Conservation (phyloP, 2,888 invertebrate species). For the Synanthedon andrenaeformis region DNA sequence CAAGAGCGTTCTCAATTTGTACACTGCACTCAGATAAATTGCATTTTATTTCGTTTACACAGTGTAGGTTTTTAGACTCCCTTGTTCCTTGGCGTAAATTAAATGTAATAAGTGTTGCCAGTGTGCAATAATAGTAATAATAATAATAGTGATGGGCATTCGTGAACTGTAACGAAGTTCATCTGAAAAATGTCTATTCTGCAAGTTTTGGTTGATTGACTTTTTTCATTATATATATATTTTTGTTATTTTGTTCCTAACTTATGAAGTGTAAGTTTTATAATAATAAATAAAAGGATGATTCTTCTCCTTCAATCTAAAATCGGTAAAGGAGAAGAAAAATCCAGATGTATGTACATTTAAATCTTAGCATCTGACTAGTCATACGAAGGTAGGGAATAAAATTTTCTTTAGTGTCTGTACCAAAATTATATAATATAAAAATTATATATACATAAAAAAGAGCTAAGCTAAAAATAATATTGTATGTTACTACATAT, state of each 20-base stretch:
- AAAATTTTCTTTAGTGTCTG: neutral
- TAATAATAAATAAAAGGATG: too few species aligned
- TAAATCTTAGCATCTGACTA: neutral
- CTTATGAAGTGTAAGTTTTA: too few species aligned
- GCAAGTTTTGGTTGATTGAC: too few species aligned
- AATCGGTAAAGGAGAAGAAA: too few species aligned
- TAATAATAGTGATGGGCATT: neutral
- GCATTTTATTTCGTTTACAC: neutral
- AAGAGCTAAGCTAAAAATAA: neutral
- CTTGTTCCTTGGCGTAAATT: neutral
- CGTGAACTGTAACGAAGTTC: too few species aligned
- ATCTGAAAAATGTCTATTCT: too few species aligned
- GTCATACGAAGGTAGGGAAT: neutral
- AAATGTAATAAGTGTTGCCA: constrained; percentile 1
- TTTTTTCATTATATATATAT: too few species aligned
- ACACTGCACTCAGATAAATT: constrained; percentile 77
- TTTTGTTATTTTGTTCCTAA: too few species aligned
- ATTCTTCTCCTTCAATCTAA: too few species aligned
- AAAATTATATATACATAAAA: neutral
- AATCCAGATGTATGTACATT: neutral
- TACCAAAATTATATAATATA: neutral
- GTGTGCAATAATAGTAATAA: constrained; percentile 1
- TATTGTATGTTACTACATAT: too few species aligned
- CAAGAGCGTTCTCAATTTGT: constrained; percentile 92
- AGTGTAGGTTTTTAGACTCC: neutral